phyloP scores from a whole-genome alignment of 2,113 vertebrate genomes.

The Melanostigma gelatinosum region DNA sequence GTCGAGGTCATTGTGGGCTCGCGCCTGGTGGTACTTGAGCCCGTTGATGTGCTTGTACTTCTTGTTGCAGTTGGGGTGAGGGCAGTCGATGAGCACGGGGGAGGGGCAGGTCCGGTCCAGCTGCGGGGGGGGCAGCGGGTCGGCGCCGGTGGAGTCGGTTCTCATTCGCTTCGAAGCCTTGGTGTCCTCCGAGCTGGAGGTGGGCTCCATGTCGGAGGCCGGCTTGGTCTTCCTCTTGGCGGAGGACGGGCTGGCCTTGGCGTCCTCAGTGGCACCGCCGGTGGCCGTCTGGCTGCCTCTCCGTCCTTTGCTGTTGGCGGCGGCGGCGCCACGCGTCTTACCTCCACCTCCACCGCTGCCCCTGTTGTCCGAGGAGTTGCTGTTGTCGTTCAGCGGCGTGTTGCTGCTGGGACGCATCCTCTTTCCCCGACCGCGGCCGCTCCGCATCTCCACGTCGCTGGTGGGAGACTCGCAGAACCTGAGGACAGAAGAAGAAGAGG shows the following conservation, averaged over 20 bases:
- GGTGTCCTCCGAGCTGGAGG: conserved; percentile 95
- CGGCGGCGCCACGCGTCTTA: conserved; percentile 90
- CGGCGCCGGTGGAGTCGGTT: conserved; percentile 86
- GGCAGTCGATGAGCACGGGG: conserved; percentile 96
- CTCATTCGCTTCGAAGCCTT: conserved; percentile 95
- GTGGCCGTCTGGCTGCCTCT: conserved; percentile 91
- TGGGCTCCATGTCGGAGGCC: conserved; percentile 94
- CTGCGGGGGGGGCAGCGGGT: conserved; percentile 75
- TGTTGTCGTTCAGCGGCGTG: conserved; percentile 87
- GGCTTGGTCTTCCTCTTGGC: conserved; percentile 94
- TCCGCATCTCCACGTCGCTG: conserved; percentile 96
- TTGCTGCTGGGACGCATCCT: conserved; percentile 92
- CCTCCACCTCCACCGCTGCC: conserved; percentile 84
- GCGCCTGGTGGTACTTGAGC: conserved; percentile 97
- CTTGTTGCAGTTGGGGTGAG: conserved; percentile 98
- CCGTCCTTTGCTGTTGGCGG: conserved; percentile 89
- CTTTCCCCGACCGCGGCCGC: conserved; percentile 93
- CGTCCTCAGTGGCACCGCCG: conserved; percentile 82
- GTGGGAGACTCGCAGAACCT: conserved; percentile 98
- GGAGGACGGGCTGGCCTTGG: conserved; percentile 92
- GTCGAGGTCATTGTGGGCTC: conserved; percentile 92
- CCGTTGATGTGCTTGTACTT: conserved; percentile 99
- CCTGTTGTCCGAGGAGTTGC: conserved; percentile 89
- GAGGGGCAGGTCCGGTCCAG: conserved; percentile 91
- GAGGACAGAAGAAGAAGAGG: background rate